Conservation (phyloP, 1,140 invertebrate species). For the Drosophila prosaltans region DNA sequence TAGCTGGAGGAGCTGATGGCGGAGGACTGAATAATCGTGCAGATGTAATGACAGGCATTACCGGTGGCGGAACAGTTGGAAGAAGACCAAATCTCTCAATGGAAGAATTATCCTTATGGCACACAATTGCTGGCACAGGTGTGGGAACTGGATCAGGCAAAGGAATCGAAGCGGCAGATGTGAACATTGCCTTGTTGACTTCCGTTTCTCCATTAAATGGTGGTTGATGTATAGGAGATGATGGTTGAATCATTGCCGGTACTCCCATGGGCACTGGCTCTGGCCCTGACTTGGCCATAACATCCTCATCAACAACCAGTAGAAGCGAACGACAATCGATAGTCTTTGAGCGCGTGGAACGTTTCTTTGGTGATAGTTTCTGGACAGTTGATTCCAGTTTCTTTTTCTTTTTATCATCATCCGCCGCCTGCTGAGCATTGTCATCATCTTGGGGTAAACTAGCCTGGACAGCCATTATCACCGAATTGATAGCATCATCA, state of each 20-base stretch:
- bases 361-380: constrained; percentile 63
- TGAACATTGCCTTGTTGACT: not conserved
- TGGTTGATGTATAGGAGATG: not conserved
- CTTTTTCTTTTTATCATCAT: constrained; percentile 2
- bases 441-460: constrained; percentile 64
- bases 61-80: not conserved
- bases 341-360: constrained; percentile 70
- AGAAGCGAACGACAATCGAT: constrained; percentile 65
- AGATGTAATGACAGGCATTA: not conserved
- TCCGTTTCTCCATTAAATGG: not conserved
- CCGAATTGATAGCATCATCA: constrained; percentile 79
- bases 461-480: constrained; percentile 73
- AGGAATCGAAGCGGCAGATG: not conserved
- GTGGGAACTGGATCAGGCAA: too few species aligned
- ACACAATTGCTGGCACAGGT: not conserved
- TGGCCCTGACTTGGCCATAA: not conserved
- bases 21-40: too few species aligned
- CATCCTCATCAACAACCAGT: constrained; percentile 24
- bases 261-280: not conserved
- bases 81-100: not conserved
- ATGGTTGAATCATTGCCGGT: not conserved
- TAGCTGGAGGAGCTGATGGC: not conserved
- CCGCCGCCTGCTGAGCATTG: not conserved
- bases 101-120: not conserved
- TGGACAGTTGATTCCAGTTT: constrained; percentile 25